Conservation (phyloP, 2,113 vertebrate genomes). For the Brevimyrus niger region DNA sequence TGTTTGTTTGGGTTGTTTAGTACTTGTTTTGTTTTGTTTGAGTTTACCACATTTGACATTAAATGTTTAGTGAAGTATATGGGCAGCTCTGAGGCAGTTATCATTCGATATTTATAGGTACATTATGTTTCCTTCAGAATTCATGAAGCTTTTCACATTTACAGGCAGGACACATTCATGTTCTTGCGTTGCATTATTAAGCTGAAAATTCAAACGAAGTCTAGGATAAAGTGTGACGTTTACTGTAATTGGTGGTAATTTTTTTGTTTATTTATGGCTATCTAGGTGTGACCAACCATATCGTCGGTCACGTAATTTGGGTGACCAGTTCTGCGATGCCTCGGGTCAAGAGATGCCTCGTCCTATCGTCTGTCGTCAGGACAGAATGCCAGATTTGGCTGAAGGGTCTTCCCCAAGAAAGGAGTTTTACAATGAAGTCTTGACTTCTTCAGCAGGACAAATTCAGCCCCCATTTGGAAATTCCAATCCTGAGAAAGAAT, state of each 20-base stretch:
- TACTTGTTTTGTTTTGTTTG: background rate
- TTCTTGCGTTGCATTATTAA: background rate
- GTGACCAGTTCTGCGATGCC: conserved; percentile 58
- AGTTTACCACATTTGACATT: background rate
- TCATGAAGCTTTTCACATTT: background rate
- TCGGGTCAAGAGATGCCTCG: conserved; percentile 46
- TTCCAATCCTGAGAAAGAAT: conserved; percentile 64
- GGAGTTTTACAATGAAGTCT: conserved; percentile 59
- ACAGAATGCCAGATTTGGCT: conserved; percentile 58
- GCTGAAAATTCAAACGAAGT: background rate
- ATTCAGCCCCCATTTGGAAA: conserved; percentile 58
- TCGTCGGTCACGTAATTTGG: conserved; percentile 67
- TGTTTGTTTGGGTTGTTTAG: too few relatives aligned
- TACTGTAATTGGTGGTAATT: background rate
- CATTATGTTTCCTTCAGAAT: background rate
- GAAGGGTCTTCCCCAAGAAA: conserved; percentile 60
- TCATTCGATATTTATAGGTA: background rate
- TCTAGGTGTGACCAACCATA: conserved; percentile 42
- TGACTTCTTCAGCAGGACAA: conserved; percentile 53
- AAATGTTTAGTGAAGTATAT: background rate
- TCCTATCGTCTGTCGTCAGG: conserved; percentile 56
- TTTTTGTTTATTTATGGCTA: background rate
- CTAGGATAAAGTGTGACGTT: background rate
- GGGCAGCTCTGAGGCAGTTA: background rate
- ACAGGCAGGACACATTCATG: background rate